phyloP scores from a whole-genome alignment of 2,113 vertebrate genomes.

The Alligator sinensis region DNA sequence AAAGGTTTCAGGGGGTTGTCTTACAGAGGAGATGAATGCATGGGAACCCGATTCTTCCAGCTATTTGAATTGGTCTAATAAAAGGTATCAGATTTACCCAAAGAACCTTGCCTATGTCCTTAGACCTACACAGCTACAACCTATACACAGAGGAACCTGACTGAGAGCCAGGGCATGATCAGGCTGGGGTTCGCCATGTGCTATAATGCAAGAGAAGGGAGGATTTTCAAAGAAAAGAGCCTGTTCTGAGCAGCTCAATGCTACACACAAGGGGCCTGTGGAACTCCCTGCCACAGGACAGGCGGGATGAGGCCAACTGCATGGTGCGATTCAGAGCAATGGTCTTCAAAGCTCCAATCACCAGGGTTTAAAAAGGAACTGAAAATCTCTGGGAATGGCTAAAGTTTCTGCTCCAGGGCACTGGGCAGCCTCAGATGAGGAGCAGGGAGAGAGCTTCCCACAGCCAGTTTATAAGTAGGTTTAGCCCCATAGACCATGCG shows the following conservation, averaged over 20 bases:
- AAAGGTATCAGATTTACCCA: no score
- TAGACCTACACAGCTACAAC: no score
- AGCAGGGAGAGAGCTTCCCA: neutral
- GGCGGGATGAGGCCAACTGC: no score
- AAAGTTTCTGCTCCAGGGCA: fast-evolving
- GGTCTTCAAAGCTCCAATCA: neutral
- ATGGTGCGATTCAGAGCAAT: neutral
- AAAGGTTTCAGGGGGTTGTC: neutral
- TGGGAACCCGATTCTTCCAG: neutral
- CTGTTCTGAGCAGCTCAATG: neutral
- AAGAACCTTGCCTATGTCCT: no score
- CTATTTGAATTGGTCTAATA: no score
- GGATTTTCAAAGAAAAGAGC: neutral
- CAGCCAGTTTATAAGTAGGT: no score
- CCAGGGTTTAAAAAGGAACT: neutral
- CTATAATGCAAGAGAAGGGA: neutral
- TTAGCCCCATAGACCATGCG: no score
- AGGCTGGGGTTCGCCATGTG: neutral
- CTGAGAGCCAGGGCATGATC: no score
- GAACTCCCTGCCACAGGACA: no score
- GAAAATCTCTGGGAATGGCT: neutral
- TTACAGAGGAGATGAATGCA: neutral
- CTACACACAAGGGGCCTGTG: no score
- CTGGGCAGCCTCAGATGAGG: neutral
- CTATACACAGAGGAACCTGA: no score